Base-by-base conservation (phyloP, 1,140 invertebrate species). In the Venustaconcha ellipsiformis region DNA sequence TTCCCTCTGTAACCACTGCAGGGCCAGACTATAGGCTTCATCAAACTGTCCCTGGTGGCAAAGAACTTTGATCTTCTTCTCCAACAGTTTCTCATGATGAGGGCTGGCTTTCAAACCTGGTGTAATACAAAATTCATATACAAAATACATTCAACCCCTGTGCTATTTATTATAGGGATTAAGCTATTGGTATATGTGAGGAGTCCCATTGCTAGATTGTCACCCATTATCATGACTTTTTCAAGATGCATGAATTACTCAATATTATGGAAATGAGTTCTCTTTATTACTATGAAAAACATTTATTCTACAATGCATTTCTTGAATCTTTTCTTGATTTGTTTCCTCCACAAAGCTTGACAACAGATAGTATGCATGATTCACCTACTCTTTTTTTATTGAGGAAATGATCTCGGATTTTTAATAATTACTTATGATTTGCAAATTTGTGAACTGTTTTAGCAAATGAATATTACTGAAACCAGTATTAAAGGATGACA, bases 31-130 rank as follows among this genome's bases (percentile, higher is more conserved):
- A 70, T 82, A 85, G 14, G 87, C 88, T 60, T 85, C 81, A 26
- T 85, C 80, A 81, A 89, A 87, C 57, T 74, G 72, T 67, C 85
- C 84, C 18, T 83, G 83, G 67, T 83, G 83, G 70, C 86, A 87
- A 63, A 89, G 70, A 55, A 87, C 74, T 76, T 88, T 88, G 37
- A 87, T 84, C 72, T 88, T 89, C 70, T 84, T 87, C 74, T 86
- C 86, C 72, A 87, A 74, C 65, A 87, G 78, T 75, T 82, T 86
- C 18, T 83, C 82, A 83, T 88, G 79, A 48, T 81, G 66, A 57
- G 78, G 75, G 76, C 80, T 76, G 23, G 57, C 60, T 18, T 70
- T 62, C 57, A 89, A 75, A 75, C 79, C 88, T 89, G 66, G 60
- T 80, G 78, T 64, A 48, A 70, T 67, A 70, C 67, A 26, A 67